Evolutionary conservation across 2,888 invertebrate species (phyloP).

Genomic region (Xestoiulus laeticollis): DNA sequence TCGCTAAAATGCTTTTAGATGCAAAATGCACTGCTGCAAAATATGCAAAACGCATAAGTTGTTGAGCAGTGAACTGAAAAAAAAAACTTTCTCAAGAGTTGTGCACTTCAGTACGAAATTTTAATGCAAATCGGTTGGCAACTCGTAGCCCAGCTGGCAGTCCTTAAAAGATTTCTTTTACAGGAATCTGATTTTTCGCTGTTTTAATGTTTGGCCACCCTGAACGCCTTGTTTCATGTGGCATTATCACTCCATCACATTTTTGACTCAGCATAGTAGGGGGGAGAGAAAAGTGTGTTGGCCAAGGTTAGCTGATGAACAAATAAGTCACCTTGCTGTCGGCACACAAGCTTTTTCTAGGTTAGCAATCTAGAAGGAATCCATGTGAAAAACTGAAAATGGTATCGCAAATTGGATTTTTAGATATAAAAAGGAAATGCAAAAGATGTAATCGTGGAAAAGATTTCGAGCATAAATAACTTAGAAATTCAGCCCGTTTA

Average conservation of each 20-base stretch:
- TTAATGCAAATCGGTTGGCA: too few species aligned
- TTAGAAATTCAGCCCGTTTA: background rate
- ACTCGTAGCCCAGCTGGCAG: too few species aligned
- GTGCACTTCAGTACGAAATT: background rate
- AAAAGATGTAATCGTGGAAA: background rate
- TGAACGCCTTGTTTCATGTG: background rate
- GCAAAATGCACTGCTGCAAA: too few species aligned
- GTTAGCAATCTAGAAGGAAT: background rate
- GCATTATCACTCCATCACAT: conserved; percentile 7
- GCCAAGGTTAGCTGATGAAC: background rate
- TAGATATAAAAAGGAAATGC: background rate
- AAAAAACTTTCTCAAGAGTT: too few species aligned
- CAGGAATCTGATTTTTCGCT: background rate
- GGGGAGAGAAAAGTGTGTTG: background rate
- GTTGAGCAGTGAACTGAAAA: too few species aligned
- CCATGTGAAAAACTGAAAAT: conserved; percentile 24
- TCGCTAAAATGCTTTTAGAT: too few species aligned
- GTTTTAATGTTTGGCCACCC: background rate
- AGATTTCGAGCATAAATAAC: background rate
- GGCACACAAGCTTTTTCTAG: background rate
- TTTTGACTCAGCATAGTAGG: background rate
- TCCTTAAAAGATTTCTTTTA: background rate
- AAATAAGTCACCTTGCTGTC: conserved; percentile 31
- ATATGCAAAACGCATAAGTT: too few species aligned
- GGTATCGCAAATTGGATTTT: background rate